Base-by-base conservation (phyloP, 2,113 vertebrate species). In the Cryptomyrus ogoouensis region DNA sequence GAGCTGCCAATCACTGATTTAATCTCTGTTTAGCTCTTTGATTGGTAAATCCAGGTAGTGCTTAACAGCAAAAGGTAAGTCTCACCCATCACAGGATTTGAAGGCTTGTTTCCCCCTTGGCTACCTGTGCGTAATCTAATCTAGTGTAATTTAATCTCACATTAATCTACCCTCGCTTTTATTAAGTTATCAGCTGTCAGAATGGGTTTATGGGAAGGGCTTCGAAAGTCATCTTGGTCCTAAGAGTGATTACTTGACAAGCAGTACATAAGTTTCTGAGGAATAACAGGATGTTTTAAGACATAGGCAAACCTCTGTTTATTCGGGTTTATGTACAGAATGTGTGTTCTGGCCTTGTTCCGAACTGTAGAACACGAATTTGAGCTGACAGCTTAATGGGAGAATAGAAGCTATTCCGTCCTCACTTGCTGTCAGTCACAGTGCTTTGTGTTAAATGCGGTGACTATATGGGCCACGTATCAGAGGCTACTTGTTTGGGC, bases 321-420 rank as follows among this genome's bases (percentile, higher is more conserved):
- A 21, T 24, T 13, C 1, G 7, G 15, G 46, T 80, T 87, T 66
- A 58, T 44, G 50, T 80, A 83, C 42, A 10, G 24, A 77, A 44
- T 88, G 90, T 56, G 17, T 58, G 74, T 83, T 62, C 47, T 56
- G 52, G 90, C 90, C 87, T 56, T 58, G 31, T 56, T 89, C 87
- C 83, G 70, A 52, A 77, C 44, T 42, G 50, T 15, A 85, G 35
- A 62, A 83, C 49, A 52, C 46, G 46, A 27, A 83, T 5, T 24
- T 62, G 9, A 35, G 19, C 17, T n/a, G 50, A 74, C 49, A 66
- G 49, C 39, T 27, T 88, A 44, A 88, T 42, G 39, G 47, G 47
- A 44, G 56, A 80, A 83, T 49, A 31, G 39, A 66, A 87, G 47
- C 85, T 88, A 66, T 83, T 88, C 70, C 12, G 7, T 35, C 88